These are phyloP conservation scores for Hydrotaea cyrtoneurina DNA, from an alignment of 2,888 invertebrate genomes.

Conservation along the genomic window DNA sequence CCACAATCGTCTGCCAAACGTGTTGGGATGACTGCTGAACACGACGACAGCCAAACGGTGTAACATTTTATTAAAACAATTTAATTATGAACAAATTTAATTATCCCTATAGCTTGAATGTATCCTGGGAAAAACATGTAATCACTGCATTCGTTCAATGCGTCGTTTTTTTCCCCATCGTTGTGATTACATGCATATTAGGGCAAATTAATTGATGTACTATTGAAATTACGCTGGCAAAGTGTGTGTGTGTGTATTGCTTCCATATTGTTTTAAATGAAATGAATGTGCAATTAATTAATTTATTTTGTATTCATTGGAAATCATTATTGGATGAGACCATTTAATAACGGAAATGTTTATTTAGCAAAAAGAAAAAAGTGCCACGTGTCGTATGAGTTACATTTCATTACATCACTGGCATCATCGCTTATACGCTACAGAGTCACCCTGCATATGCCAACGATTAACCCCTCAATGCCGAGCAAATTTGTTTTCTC, in stretches of 20 bases:
- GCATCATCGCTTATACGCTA: no score
- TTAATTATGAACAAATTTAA: neutral
- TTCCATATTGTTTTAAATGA: no score
- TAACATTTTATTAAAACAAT: neutral
- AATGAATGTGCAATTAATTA: no score
- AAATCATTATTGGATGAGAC: no score
- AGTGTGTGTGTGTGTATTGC: no score
- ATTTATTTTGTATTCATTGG: no score
- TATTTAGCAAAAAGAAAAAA: neutral
- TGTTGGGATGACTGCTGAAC: no score
- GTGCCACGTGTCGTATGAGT: neutral
- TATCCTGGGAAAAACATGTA: neutral
- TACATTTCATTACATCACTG: neutral
- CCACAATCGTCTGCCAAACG: no score
- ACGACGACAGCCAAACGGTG: neutral
- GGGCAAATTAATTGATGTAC: neutral
- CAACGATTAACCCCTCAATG: no score
- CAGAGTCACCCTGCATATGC: no score
- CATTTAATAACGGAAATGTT: neutral
- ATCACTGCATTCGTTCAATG: neutral
- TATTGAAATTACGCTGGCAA: neutral
- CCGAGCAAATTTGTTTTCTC: no score
- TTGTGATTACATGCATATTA: neutral
- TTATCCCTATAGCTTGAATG: neutral
- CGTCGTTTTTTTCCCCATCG: neutral